Conservation (phyloP, 2,113 vertebrate species). For the Vidua macroura region DNA sequence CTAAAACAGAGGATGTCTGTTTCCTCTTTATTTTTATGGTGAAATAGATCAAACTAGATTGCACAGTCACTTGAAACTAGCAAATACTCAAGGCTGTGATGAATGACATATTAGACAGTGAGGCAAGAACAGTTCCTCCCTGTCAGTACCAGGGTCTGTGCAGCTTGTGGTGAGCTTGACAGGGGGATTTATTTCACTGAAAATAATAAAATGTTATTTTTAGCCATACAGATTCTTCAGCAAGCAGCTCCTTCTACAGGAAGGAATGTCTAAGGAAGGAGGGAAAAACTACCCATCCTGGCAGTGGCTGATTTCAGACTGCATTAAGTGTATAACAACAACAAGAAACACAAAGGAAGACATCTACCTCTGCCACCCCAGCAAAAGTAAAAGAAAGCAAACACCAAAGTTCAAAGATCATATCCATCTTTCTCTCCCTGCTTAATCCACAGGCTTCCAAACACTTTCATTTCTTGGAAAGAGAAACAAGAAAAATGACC, state of each 20-base stretch:
- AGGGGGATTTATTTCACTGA: background rate
- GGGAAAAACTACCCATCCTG: background rate
- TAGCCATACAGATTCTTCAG: background rate
- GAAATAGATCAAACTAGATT: background rate
- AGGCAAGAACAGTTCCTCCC: background rate
- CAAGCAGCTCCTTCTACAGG: background rate
- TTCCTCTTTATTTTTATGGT: background rate
- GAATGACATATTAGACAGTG: background rate
- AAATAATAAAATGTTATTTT: background rate
- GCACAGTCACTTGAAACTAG: background rate
- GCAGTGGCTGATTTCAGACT: background rate
- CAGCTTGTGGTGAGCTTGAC: background rate
- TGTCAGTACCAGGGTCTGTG: background rate
- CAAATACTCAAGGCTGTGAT: background rate
- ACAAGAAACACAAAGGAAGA: background rate
- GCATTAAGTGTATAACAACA: background rate
- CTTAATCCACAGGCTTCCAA: background rate
- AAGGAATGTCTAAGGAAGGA: background rate
- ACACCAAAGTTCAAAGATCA: background rate
- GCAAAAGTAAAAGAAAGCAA: background rate
- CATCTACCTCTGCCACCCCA: background rate
- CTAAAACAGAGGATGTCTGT: background rate
- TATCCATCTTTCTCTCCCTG: background rate
- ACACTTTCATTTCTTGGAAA: background rate
- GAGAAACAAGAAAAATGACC: background rate